phyloP scores from a whole-genome alignment of 2,113 vertebrate species.

The Paratilapia polleni region DNA sequence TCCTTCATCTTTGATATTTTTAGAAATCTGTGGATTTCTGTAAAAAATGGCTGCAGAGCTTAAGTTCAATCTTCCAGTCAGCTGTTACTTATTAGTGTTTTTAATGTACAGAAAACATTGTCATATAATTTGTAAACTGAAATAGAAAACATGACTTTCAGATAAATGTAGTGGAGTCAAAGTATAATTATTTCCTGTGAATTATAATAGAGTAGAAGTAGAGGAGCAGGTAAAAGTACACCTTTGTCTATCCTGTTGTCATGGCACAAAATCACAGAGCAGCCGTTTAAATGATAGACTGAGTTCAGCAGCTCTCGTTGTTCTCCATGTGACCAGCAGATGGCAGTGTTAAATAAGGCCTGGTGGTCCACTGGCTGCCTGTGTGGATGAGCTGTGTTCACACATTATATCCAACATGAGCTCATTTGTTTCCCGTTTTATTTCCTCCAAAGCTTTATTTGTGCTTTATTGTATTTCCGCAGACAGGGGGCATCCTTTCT shows the following conservation, averaged over 20 bases:
- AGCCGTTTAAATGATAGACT: not conserved
- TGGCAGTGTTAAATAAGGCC: conserved; percentile 46
- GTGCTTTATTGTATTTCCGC: not conserved
- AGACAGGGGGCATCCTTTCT: conserved; percentile 25
- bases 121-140: not conserved
- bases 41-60: too few relatives aligned
- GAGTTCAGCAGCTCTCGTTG: not conserved
- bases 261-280: not conserved
- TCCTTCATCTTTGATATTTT: too few relatives aligned
- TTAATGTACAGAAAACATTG: not conserved
- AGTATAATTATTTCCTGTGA: not conserved
- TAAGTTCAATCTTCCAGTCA: too few relatives aligned
- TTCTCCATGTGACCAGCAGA: conserved; percentile 45
- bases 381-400: not conserved
- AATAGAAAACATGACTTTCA: not conserved
- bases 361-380: not conserved
- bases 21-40: too few relatives aligned
- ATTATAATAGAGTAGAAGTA: not conserved
- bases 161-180: too few relatives aligned
- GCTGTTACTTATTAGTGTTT: not conserved
- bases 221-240: too few relatives aligned
- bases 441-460: conserved; percentile 2
- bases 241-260: not conserved
- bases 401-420: not conserved
- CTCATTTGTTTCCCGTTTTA: conserved; percentile 6